These are phyloP conservation scores for Caenorhabditis tropicalis DNA, from an alignment of 1,140 invertebrate species.

Conservation along the genomic window DNA sequence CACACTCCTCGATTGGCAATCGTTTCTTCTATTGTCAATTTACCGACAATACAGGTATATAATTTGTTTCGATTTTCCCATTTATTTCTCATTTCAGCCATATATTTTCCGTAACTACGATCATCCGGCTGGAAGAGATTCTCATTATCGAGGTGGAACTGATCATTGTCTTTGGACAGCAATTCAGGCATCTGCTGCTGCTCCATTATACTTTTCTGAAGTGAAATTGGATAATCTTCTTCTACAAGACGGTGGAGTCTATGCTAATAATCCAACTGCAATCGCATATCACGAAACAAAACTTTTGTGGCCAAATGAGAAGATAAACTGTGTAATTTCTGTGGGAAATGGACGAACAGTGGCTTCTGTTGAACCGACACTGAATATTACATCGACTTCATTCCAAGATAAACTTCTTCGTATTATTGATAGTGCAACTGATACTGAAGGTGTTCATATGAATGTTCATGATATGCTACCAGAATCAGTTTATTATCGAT, in stretches of 20 bases:
- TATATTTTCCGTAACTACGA: slow-evolving; percentile 90
- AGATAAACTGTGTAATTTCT: slow-evolving; percentile 85
- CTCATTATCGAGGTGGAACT: slow-evolving; percentile 81
- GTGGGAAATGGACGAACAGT: slow-evolving; percentile 80
- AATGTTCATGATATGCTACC: slow-evolving; percentile 25
- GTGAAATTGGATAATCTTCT: slow-evolving; percentile 77
- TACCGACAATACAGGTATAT: slow-evolving; percentile 77
- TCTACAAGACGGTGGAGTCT: slow-evolving; percentile 80
- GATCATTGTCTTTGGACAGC: slow-evolving; percentile 6
- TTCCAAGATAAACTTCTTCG: slow-evolving; percentile 79
- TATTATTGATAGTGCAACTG: slow-evolving; percentile 49
- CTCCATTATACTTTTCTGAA: slow-evolving; percentile 90
- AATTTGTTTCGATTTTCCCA: no score
- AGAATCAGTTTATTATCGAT: slow-evolving; percentile 80
- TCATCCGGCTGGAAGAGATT: slow-evolving; percentile 79
- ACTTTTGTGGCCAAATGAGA: slow-evolving; percentile 82
- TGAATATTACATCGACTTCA: slow-evolving; percentile 53
- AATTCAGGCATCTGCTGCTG: slow-evolving; percentile 85
- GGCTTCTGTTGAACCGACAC: slow-evolving; percentile 67
- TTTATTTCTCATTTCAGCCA: no score
- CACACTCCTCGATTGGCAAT: slow-evolving; percentile 61
- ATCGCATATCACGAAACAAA: slow-evolving; percentile 87
- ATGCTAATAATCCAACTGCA: slow-evolving; percentile 86
- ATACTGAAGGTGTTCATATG: slow-evolving; percentile 49
- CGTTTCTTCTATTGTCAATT: slow-evolving; percentile 78